Base-by-base conservation (phyloP, 2,888 invertebrate species). In the Hyposoter didymator region DNA sequence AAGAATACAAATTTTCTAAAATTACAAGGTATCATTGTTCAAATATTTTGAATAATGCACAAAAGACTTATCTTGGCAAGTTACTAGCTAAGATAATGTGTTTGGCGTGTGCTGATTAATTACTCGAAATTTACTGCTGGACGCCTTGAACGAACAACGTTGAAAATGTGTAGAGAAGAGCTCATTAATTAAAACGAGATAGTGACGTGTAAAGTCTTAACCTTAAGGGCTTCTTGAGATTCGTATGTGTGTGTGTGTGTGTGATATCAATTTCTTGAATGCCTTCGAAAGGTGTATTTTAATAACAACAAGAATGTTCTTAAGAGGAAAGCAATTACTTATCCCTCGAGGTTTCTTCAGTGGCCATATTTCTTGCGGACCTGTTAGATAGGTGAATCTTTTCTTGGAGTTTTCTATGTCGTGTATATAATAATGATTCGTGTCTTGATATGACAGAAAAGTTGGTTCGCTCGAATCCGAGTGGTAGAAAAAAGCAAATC, bases 311-410 rank as follows among this genome's bases (percentile, higher is more conserved):
- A 75, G 75, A 79, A 84, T 82, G 69, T 64, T 84, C 69, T 78
- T 49, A 62, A 74, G 78, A 81, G 78, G 66, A 73, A 78, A 78
- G 81, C 86, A 82, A 78, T 81, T 84, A 78, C 84, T 81, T 84
- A 81, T 84, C 59, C 69, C 75, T 67, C 43, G 64, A 14, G 69
- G 69, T 67, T 59, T 67, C 22, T 47, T 78, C n/a, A 66, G 59
- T 32, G 35, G 49, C 67, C 75, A 55, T 69, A 74, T 72, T 82
- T 69, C 78, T 82, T 73, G 43, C 35, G 47, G 73, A 22, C 35
- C 19, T 62, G 78, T 22, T 39, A 73, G 52, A 64, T 49, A 55
- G 72, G 47, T 55, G 52, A 86, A 84, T 75, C 84, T 86, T 86
- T 81, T 81, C 82, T 67, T 73, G 69, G 55, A 80, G 64, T 70